phyloP scores from a whole-genome alignment of 2,113 vertebrate genomes.

The Oxyura jamaicensis region DNA sequence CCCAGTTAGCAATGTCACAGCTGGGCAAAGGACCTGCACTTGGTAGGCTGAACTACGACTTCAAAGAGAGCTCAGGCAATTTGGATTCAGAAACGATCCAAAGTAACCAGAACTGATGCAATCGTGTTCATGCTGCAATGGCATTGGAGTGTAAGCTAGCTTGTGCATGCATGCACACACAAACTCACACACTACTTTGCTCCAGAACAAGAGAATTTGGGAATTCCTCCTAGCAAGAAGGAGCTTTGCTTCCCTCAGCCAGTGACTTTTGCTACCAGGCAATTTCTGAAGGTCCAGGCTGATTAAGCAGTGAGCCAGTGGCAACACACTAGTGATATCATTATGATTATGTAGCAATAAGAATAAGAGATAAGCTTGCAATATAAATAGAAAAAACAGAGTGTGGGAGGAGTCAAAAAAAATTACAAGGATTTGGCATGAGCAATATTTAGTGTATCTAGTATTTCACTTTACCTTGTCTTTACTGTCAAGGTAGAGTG shows the following conservation, averaged over 20 bases:
- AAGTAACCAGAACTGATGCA: not conserved
- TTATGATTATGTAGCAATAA: not conserved
- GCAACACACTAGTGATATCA: not conserved
- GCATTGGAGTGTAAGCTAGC: not conserved
- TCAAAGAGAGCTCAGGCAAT: not conserved
- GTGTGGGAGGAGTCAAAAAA: not conserved
- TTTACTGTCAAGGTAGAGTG: not conserved
- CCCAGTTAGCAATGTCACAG: not conserved
- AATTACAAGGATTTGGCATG: not conserved
- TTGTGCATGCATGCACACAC: not conserved
- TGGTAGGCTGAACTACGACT: rapidly evolving
- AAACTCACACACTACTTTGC: not conserved
- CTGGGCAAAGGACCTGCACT: not conserved
- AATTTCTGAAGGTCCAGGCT: not conserved
- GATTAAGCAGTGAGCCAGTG: not conserved
- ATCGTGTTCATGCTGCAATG: not conserved
- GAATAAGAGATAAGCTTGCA: not conserved
- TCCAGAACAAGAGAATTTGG: not conserved
- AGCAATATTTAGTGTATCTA: not conserved
- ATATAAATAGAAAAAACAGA: not conserved
- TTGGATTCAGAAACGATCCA: not conserved
- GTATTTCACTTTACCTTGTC: not conserved
- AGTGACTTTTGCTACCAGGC: not conserved
- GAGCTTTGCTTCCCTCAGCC: not conserved
- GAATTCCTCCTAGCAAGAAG: not conserved